Base-by-base conservation (phyloP, 2,113 vertebrate genomes). In the Nothobranchius kuhntae region DNA sequence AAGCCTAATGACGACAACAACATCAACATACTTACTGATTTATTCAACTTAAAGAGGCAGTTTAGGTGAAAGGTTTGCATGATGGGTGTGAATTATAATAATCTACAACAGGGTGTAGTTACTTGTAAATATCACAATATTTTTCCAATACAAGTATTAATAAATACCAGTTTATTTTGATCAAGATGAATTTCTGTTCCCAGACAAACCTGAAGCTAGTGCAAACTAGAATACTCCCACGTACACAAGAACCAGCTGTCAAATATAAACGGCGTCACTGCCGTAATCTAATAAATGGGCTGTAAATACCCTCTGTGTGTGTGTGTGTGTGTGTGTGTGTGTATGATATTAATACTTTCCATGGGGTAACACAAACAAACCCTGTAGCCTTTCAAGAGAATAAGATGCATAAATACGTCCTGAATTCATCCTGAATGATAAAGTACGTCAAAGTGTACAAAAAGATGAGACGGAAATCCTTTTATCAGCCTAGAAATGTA, bases 251-350 rank as follows among this genome's bases (percentile, higher is more conserved):
- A 51, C 2, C 65, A 72, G 77, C 76, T 85, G 66, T 54, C 77
- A 64, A 36, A 61, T 78, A n/a, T 53, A 57, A 61, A 57, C 48
- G 51, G 51, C 66, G 56, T 77, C 73, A 83, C 66, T 66, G 46
- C 68, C 72, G 61, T 82, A 85, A 89, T 84, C 72, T 83, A 89
- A 88, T 89, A 81, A 87, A 83, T 26, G 17, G 44, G 52, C 79
- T 79, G 80, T 68, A 83, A 85, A 84, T 86, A 83, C 74, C 78
- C 59, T 47, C 35, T 60, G 77, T 75, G 58, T 81, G 61, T 70
- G 44, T 10, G 36, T 6, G n/a, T 17, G 12, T 21, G 21, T 21
- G 21, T 21, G 21, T 21, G 21, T 21, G 21, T 21, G 21, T 21
- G 21, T 21, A 66, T 52, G 68, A 44, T 44, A 46, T 69, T 9